These are phyloP conservation scores for Pseudeuparius sepicola DNA, from an alignment of 2,888 invertebrate species.

Conservation along the genomic window DNA sequence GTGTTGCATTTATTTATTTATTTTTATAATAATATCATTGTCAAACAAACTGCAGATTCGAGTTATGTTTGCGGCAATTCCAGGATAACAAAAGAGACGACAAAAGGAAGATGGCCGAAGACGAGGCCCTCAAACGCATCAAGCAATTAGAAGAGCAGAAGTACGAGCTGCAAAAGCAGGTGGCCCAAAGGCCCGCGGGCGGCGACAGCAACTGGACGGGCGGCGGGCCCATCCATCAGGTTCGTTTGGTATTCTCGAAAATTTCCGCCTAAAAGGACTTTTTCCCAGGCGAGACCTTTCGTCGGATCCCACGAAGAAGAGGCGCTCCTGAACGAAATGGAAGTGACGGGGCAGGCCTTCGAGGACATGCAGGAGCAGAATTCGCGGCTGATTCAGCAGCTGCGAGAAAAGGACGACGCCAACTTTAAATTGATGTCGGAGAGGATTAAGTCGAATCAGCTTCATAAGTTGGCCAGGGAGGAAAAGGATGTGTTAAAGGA, in stretches of 20 bases:
- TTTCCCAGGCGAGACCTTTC: slow-evolving; percentile 58
- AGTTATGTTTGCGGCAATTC: no score
- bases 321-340: slow-evolving; percentile 95
- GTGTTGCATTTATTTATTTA: no score
- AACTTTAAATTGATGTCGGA: slow-evolving; percentile 99
- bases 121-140: slow-evolving; percentile 88
- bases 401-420: slow-evolving; percentile 94
- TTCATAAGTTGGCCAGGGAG: slow-evolving; percentile 87
- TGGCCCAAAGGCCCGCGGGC: slow-evolving; percentile 70
- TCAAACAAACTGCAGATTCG: no score
- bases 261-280: slow-evolving; percentile 40
- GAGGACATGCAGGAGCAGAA: slow-evolving; percentile 99
- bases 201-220: slow-evolving; percentile 41
- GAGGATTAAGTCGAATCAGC: slow-evolving; percentile 88
- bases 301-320: slow-evolving; percentile 85
- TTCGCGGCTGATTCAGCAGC: slow-evolving; percentile 85
- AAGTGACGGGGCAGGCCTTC: slow-evolving; percentile 97
- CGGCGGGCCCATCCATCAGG: slow-evolving; percentile 24
- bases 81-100: slow-evolving; percentile 88
- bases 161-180: slow-evolving; percentile 83
- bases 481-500: slow-evolving; percentile 91
- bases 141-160: slow-evolving; percentile 91
- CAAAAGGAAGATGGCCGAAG: slow-evolving; percentile 82
- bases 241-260: slow-evolving; percentile 16
- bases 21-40: no score